A percentile compares a stretch with the other conserved stretches of the same genome.
phyloP scores from a whole-genome alignment of 2,113 vertebrate species.

The Brienomyrus longianalis region DNA sequence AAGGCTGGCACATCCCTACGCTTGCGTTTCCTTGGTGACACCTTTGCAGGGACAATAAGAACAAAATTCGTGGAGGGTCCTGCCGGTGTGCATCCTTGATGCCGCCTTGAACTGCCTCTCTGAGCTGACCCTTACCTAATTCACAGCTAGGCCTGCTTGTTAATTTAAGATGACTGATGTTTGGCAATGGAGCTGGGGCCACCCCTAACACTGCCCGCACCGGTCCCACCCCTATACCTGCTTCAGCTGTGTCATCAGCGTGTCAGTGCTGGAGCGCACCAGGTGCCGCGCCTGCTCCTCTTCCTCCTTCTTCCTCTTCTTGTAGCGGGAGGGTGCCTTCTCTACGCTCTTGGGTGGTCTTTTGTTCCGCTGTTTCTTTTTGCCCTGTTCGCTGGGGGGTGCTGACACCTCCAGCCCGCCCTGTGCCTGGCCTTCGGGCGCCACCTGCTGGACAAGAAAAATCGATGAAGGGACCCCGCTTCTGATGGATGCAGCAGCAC shows the following conservation, averaged over 20 bases:
- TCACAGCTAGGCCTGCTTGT: neutral
- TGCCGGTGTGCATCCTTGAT: neutral
- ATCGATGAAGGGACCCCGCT: neutral
- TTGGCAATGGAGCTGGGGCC: no score
- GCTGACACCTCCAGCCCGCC: slow-evolving; percentile 51
- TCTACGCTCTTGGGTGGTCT: slow-evolving; percentile 64
- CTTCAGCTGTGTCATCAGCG: slow-evolving; percentile 69
- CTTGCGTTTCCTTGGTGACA: neutral
- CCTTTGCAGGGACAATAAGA: neutral
- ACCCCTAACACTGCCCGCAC: neutral
- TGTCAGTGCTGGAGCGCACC: slow-evolving; percentile 61
- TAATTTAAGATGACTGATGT: neutral
- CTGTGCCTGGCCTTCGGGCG: slow-evolving; percentile 50
- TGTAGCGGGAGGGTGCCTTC: slow-evolving; percentile 71
- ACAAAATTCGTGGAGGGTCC: neutral
- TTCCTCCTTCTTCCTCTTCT: slow-evolving; percentile 84
- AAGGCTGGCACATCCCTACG: neutral
- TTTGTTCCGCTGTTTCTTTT: slow-evolving; percentile 80
- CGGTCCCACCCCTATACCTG: slow-evolving; percentile 58
- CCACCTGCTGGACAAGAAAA: slow-evolving; percentile 38
- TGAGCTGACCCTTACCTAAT: neutral
- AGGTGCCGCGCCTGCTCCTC: slow-evolving; percentile 66
- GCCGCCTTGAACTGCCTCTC: neutral
- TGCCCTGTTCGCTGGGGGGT: slow-evolving; percentile 60
- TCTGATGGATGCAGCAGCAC: neutral